phyloP scores from a whole-genome alignment of 2,113 vertebrate species.

The Psilopsiagon aurifrons region DNA sequence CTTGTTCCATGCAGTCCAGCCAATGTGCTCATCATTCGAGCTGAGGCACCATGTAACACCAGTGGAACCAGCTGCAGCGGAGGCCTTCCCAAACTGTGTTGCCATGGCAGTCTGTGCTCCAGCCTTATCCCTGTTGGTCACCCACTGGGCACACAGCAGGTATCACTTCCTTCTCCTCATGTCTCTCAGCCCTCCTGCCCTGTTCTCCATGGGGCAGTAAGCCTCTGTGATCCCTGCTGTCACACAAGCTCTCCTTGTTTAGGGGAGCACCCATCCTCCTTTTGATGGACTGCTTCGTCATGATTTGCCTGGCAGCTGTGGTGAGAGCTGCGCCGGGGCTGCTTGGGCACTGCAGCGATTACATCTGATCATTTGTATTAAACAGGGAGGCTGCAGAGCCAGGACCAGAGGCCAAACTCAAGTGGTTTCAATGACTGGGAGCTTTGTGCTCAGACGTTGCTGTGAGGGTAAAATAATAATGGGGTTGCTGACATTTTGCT shows the following conservation, averaged over 20 bases:
- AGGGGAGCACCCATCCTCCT: neutral
- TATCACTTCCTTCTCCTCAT: neutral
- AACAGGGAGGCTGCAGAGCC: neutral
- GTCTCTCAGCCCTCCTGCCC: neutral
- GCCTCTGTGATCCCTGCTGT: neutral
- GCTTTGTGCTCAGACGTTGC: neutral
- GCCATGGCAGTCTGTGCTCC: neutral
- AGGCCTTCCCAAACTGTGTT: neutral
- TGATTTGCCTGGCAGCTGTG: neutral
- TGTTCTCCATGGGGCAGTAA: accelerated
- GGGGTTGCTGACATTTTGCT: neutral
- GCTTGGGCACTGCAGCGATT: neutral
- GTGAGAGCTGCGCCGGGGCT: neutral
- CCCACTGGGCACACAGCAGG: accelerated
- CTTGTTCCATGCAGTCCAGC: neutral
- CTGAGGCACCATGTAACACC: neutral
- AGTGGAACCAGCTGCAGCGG: accelerated
- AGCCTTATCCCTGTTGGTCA: neutral
- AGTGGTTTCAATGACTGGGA: neutral
- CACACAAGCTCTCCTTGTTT: neutral
- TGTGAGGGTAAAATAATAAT: neutral
- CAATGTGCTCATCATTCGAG: accelerated
- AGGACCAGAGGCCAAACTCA: neutral
- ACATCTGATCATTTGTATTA: neutral
- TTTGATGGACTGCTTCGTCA: neutral